Percentiles rank a stretch among this genome's conserved stretches.
Conservation (phyloP, 2,888 invertebrate genomes). For the Chrysolina americana region DNA sequence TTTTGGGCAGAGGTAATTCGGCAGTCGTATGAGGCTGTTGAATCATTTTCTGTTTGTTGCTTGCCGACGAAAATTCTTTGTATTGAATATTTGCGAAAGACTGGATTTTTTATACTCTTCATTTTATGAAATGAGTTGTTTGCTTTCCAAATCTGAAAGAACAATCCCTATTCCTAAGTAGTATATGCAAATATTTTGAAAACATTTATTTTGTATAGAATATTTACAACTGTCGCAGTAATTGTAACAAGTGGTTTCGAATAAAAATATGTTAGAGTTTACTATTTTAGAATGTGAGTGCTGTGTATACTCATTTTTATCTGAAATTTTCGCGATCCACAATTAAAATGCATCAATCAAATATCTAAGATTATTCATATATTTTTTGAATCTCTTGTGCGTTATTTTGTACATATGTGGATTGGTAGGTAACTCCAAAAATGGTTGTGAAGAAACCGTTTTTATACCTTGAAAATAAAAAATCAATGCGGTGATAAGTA, state of each 20-base stretch:
- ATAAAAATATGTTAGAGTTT: not conserved
- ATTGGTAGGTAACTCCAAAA: not conserved
- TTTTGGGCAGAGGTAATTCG: too few relatives aligned
- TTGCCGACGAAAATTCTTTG: too few relatives aligned
- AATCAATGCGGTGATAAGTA: not conserved
- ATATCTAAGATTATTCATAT: not conserved
- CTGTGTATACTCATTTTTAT: conserved; percentile 6
- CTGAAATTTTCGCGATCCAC: conserved; percentile 5
- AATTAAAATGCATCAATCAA: not conserved
- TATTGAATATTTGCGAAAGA: too few relatives aligned
- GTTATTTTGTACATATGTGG: not conserved
- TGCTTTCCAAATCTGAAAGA: not conserved
- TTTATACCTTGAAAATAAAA: not conserved
- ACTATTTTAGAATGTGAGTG: not conserved
- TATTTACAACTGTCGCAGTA: conserved; percentile 11
- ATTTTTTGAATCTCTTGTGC: not conserved
- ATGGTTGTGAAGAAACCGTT: not conserved
- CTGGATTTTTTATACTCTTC: too few relatives aligned
- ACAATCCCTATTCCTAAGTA: not conserved
- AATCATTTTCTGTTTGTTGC: too few relatives aligned
- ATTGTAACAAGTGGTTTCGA: not conserved
- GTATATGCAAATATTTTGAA: not conserved
- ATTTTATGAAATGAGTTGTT: too few relatives aligned
- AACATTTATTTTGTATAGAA: conserved; percentile 27
- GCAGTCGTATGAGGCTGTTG: too few relatives aligned